These are phyloP conservation scores for Mellilla xanthometata DNA, from an alignment of 2,888 invertebrate genomes.

Conservation along the genomic window DNA sequence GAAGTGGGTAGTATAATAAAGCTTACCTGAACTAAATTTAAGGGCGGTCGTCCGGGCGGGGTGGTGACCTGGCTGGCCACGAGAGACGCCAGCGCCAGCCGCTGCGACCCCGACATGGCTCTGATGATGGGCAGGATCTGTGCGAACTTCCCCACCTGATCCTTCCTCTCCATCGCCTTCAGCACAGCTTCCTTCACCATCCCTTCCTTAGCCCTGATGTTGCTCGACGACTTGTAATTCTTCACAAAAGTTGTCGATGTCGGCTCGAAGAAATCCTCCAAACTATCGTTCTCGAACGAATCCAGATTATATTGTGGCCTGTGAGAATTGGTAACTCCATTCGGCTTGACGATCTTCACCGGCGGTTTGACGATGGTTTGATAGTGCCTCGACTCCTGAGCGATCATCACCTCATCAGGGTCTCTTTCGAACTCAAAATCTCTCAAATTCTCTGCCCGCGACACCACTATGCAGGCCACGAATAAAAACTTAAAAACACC, in stretches of 20 bases:
- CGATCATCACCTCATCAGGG: conserved; percentile 70
- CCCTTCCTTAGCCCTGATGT: conserved; percentile 64
- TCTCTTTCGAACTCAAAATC: conserved; percentile 63
- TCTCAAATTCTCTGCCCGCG: conserved; percentile 50
- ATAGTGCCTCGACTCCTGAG: conserved; percentile 69
- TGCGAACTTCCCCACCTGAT: conserved; percentile 82
- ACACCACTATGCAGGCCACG: conserved; percentile 39
- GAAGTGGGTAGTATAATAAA: no score
- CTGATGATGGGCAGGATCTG: conserved; percentile 85
- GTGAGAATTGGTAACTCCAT: conserved; percentile 71
- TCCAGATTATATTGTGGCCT: conserved; percentile 73
- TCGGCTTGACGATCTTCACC: conserved; percentile 55
- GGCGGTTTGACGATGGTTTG: conserved; percentile 65
- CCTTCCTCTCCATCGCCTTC: conserved; percentile 82
- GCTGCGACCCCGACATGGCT: conserved; percentile 84
- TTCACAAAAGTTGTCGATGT: conserved; percentile 50
- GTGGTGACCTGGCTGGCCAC: conserved; percentile 84
- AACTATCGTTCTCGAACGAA: conserved; percentile 62
- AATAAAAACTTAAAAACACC: conserved; percentile 40
- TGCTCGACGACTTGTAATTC: conserved; percentile 56
- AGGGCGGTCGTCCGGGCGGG: conserved; percentile 73
- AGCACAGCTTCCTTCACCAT: conserved; percentile 78
- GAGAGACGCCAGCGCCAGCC: conserved; percentile 83
- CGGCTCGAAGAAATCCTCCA: conserved; percentile 49
- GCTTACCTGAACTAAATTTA: conserved; percentile 82